Evolutionary conservation across 2,113 vertebrate species (phyloP), one percentile per base, ranked within the genome.

Genomic region (Clupea harengus): DNA sequence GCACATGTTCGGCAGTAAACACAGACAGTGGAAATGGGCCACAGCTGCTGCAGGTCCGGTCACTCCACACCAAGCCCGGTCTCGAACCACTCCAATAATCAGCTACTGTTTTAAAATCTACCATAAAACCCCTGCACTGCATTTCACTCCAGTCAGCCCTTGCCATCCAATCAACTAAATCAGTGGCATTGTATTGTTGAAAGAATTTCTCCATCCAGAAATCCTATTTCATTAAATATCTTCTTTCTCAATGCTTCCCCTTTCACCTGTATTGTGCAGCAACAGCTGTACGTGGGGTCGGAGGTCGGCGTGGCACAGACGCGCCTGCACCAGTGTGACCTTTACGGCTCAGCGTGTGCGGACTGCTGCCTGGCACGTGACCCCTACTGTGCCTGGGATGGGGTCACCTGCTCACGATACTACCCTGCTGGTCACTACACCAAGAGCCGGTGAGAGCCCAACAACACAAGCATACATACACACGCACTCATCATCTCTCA

Each of bases 351-450:
- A 0, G 98, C 98, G 72, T 99, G 98, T 13, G 96, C 98, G 0
- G 98, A 99, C 88, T 99, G 98, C 91, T 99, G 98, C 87, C 95
- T 99, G 1, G 98, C 98, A 2, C 93, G 98, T 88, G 98, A 99
- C 86, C 98, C 98, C 0, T 99, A 99, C 93, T 99, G 98, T 2
- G 98, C 98, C 82, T 99, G 98, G 98, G 98, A 99, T 10, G 98
- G 98, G 0, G 91, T 96, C 85, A 96, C 98, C 89, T 99, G 98
- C 89, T 98, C 98, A 78, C 94, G 97, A 3, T 99, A 96, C 88
- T 97, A 94, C 87, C 97, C 97, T 10, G 95, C 95, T 0, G 97
- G 95, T 17, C 90, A 95, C 44, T 97, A 96, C 87, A 94, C 96
- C 0, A 99, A 99, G 91, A 97, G 98, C 98, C 93, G 87, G 64